Base-by-base conservation (phyloP, 2,888 invertebrate genomes). In the Catocala nupta region DNA sequence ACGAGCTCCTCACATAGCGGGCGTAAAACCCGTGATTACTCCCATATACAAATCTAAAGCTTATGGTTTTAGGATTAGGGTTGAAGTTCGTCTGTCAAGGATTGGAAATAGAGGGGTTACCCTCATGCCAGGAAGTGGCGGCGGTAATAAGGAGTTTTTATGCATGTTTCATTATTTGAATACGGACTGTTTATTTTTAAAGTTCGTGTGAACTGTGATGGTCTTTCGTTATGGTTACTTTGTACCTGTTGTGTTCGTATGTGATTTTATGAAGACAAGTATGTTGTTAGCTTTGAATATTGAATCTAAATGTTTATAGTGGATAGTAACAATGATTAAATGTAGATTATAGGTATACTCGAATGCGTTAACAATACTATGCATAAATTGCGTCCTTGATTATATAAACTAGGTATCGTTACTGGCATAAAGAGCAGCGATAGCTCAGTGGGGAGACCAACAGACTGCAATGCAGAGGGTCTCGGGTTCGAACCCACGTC, bases 71-170 rank as follows among this genome's bases (percentile, higher is more conserved):
- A 0, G 0, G 0, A 5, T 51, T 75, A 82, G 36, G 73, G 80
- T 82, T 70, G 55, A 59, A 58, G 77, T 77, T 84, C n/a, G 45
- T 52, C 33, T 16, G 55, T 12, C 6, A 9, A 25, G 5, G 0
- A 7, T 57, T 54, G 59, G 58, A 70, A 67, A 70, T 75, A 77
- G 78, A 71, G 80, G 36, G 77, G 79, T 83, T 81, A 81, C 81
- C 81, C 83, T 67, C 51, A 81, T 72, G 81, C 77, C 87, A 88
- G 92, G 92, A 92, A 90, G 88, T 86, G 84, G 85, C 57, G 69
- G 54, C 84, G 84, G 85, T 85, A 87, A 85, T 83, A 86, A 84
- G 84, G 85, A 85, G 84, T 90, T 91, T 91, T 91, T 91, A 91
- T 90, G 87, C 83, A 82, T 80, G 83, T 89, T 86, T 86, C 88